Conservation (phyloP, 2,797 vertebrate species). For the Perodicticus potto region DNA sequence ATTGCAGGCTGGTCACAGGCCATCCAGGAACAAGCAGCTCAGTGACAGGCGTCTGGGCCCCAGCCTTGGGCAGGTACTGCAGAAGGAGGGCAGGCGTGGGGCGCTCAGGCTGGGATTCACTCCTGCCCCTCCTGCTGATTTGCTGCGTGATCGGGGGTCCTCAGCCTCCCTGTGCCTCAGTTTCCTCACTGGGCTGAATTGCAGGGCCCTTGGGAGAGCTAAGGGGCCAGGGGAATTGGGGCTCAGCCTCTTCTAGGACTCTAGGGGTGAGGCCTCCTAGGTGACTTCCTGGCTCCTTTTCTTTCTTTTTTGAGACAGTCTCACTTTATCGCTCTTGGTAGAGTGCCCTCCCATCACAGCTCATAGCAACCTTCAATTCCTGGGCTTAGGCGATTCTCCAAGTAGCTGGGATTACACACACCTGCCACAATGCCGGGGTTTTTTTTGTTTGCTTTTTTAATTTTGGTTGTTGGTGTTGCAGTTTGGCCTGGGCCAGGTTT, state of each 20-base stretch:
- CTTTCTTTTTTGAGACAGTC: background rate
- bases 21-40: fast-evolving
- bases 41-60: fast-evolving
- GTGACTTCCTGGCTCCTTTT: background rate
- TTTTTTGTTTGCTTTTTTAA: no score
- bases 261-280: background rate
- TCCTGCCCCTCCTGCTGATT: background rate
- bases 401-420: no score
- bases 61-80: fast-evolving
- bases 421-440: no score
- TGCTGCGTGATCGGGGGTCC: background rate
- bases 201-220: background rate
- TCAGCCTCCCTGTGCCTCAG: background rate
- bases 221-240: fast-evolving
- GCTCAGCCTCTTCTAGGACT: background rate
- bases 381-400: no score
- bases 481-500: no score
- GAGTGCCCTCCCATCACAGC: no score
- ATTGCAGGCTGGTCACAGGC: background rate
- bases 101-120: background rate
- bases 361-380: no score
- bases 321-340: no score
- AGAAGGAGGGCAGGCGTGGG: background rate
- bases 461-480: no score
- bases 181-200: background rate